Evolutionary conservation across 2,888 invertebrate genomes (phyloP).

Genomic region (Calephelis perditalis): DNA sequence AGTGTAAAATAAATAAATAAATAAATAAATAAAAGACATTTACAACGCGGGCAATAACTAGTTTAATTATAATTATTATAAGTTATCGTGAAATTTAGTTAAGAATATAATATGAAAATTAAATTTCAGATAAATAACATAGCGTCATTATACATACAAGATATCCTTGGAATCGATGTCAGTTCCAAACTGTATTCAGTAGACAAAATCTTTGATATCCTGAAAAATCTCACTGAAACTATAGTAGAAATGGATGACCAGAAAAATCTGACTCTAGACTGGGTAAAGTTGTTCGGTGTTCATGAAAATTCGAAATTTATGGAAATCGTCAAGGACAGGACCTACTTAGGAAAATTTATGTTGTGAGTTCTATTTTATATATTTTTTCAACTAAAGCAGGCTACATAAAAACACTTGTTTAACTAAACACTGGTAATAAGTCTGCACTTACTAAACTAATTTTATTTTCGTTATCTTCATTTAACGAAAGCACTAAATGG

Average conservation of each 20-base stretch:
- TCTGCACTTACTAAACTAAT: too few species aligned
- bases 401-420: too few species aligned
- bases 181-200: conserved; percentile 53
- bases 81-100: too few species aligned
- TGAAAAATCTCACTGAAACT: conserved; percentile 49
- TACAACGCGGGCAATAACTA: too few species aligned
- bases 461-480: too few species aligned
- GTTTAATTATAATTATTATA: too few species aligned
- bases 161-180: conserved; percentile 63
- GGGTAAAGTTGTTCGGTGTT: conserved; percentile 45
- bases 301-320: conserved; percentile 47
- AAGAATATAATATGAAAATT: background rate
- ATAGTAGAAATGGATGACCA: conserved; percentile 39
- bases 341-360: conserved; percentile 53
- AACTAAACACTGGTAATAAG: too few species aligned
- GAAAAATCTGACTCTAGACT: conserved; percentile 36
- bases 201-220: conserved; percentile 50
- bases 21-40: too few species aligned
- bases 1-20: too few species aligned
- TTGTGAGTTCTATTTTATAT: conserved; percentile 44
- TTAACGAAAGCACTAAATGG: too few species aligned
- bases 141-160: conserved; percentile 63
- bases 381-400: too few species aligned
- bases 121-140: conserved; percentile 59
- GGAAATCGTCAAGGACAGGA: conserved; percentile 42